Percentiles rank a stretch among this genome's conserved stretches.
Conservation (phyloP, 2,113 vertebrate species). For the Actenoides hombroni region DNA sequence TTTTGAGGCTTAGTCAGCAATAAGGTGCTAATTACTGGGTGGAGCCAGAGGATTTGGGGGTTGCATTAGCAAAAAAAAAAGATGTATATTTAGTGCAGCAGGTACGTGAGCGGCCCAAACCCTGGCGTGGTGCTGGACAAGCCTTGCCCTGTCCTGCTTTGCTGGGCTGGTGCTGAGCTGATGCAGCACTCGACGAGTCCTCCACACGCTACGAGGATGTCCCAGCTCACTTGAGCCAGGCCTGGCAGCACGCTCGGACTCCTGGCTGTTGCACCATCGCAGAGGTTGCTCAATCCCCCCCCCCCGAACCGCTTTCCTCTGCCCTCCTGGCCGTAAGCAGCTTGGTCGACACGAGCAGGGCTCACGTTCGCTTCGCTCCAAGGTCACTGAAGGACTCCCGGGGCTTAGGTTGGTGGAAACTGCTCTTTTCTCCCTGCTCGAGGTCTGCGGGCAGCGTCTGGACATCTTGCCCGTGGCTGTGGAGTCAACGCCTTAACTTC, state of each 20-base stretch:
- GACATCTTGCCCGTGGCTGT: neutral
- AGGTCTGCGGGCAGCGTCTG: neutral
- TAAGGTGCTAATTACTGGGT: neutral
- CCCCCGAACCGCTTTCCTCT: fast-evolving
- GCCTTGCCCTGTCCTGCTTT: neutral
- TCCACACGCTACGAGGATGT: fast-evolving
- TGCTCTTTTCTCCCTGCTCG: neutral
- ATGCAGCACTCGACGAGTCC: fast-evolving
- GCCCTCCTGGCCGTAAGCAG: neutral
- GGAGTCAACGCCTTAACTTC: neutral
- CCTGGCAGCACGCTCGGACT: fast-evolving
- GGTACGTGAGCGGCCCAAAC: neutral
- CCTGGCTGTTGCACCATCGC: fast-evolving
- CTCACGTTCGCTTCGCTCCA: fast-evolving
- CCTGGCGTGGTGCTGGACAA: neutral
- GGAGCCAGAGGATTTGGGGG: neutral
- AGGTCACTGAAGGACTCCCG: neutral
- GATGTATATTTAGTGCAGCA: fast-evolving
- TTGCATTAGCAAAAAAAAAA: neutral
- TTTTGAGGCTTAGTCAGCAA: neutral
- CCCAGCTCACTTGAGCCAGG: neutral
- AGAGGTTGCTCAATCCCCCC: neutral
- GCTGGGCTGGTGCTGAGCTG: no score
- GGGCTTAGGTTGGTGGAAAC: neutral
- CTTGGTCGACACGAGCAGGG: fast-evolving